Conservation (phyloP, 2,113 vertebrate genomes). For the Tychaedon coryphoeus region DNA sequence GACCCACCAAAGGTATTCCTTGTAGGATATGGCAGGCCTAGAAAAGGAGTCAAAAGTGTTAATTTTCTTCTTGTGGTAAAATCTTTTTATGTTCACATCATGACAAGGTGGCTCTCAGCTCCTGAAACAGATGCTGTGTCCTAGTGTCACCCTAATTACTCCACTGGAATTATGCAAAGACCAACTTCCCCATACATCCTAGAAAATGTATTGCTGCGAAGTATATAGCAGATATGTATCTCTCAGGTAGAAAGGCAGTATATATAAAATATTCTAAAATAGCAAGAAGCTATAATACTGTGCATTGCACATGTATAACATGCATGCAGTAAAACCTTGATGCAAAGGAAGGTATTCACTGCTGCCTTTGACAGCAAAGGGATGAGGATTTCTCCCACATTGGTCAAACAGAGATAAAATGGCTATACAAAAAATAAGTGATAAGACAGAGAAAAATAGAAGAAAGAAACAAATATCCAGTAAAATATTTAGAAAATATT, state of each 20-base stretch:
- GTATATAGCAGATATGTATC: background rate
- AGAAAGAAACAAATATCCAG: background rate
- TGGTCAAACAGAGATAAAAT: background rate
- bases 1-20: rapidly evolving
- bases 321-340: background rate
- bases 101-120: background rate
- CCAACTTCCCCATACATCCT: background rate
- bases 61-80: background rate
- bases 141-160: background rate
- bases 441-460: background rate
- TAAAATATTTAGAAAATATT: background rate
- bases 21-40: background rate
- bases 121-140: background rate
- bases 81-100: background rate
- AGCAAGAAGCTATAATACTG: background rate
- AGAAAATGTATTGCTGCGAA: background rate
- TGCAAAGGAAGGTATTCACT: background rate
- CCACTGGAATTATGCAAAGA: background rate
- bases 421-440: background rate
- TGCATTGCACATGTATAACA: rapidly evolving
- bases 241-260: background rate
- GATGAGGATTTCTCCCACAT: background rate
- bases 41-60: background rate
- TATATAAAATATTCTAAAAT: background rate
- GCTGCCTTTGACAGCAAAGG: background rate